These are phyloP conservation scores for Ennomos quercinarius DNA, from an alignment of 2,888 invertebrate genomes.

Conservation along the genomic window DNA sequence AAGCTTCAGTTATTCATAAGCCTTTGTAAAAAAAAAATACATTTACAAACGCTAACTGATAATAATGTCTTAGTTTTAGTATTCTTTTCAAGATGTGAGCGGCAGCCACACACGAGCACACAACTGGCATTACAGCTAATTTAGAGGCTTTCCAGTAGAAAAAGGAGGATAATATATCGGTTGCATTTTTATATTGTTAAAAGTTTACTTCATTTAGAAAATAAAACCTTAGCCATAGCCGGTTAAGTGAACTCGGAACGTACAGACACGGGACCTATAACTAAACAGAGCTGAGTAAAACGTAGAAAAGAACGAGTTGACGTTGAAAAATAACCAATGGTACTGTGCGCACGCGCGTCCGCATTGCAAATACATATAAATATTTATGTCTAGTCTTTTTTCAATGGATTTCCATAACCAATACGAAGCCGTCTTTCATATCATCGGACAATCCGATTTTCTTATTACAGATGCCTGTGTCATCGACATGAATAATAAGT, in stretches of 20 bases:
- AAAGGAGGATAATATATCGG: no score
- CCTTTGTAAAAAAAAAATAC: no score
- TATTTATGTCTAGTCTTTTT: constrained; percentile 64
- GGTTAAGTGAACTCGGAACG: constrained; percentile 15
- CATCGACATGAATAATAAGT: constrained; percentile 41
- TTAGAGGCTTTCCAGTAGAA: no score
- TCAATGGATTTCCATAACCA: constrained; percentile 49
- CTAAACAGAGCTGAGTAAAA: constrained; percentile 43
- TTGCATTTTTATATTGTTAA: no score
- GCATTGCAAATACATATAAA: constrained; percentile 67
- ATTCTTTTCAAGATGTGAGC: no score
- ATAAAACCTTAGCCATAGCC: constrained; percentile 2
- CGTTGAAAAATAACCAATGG: constrained; percentile 66
- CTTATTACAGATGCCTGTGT: constrained; percentile 40
- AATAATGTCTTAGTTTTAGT: no score
- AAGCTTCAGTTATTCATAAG: no score
- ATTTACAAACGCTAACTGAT: no score
- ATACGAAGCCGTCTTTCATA: constrained; percentile 47
- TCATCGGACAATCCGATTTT: constrained; percentile 36
- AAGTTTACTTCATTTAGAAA: neutral
- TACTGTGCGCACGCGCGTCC: constrained; percentile 56
- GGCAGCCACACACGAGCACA: no score
- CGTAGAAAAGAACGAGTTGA: constrained; percentile 56
- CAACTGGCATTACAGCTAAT: no score
- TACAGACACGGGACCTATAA: constrained; percentile 41